Evolutionary conservation across 2,113 vertebrate species (phyloP), one percentile per base, ranked within the genome.

Genomic region (Pluvianellus socialis): DNA sequence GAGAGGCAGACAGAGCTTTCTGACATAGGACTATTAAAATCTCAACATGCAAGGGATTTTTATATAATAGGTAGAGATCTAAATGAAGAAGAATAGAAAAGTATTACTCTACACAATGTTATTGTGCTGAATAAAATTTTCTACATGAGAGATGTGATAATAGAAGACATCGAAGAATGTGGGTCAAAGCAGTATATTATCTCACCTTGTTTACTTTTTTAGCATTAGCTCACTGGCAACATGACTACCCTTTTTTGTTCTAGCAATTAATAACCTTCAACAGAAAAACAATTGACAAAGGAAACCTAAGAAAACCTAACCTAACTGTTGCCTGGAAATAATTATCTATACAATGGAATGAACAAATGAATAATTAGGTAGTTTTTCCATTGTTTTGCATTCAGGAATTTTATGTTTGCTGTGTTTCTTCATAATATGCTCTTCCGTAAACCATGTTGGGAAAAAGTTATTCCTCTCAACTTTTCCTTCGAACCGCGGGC

Each of bases 291-390:
- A 3, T 4, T 44, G 27, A 35, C 50, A 93, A 62, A 62, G 28
- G 33, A 73, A 90, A 56, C 8, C 4, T 32, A 74, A 40, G 66
- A 71, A 66, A 47, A 74, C 11, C 49, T 73, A 30, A 62, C 23
- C 7, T 23, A 53, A 0, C 23, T 72, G 15, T 62, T 79, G 44
- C 40, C 42, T 86, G 62, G 32, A 55, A 88, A 66, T 81, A 87
- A 26, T 74, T 7, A 44, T 62, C 35, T 81, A 13, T 70, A 30
- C 30, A 52, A 1, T 22, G 0, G 0, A 70, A 62, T 44, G 12
- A 52, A 42, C 68, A 9, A 6, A 18, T 38, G 10, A 77, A 58
- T 56, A 53, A n/a, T 75, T 81, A 45, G 21, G 23, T 79, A 14
- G n/a, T 70, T 81, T 74, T 20, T 17, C 30, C 11, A 4, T 58